Evolutionary conservation across 64 coral and sea anemone species (phyloP).

Genomic region (Acropora yongei): DNA sequence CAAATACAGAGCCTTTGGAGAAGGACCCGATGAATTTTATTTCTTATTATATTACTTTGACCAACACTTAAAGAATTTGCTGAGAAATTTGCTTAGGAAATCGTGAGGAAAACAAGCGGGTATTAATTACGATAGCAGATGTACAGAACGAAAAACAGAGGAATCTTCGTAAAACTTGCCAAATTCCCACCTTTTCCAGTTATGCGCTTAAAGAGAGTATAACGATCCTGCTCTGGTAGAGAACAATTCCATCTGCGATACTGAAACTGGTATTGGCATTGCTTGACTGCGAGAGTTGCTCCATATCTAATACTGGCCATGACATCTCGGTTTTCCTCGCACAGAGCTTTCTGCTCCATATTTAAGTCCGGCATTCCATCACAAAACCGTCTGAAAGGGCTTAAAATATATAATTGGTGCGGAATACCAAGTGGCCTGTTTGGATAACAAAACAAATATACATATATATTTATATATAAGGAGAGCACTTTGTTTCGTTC

Average conservation of each 20-base stretch:
- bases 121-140: constrained; percentile 15
- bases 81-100: too few relatives aligned
- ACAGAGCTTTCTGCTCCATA: constrained; percentile 1
- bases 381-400: background rate
- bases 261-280: constrained; percentile 65
- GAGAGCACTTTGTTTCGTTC: constrained; percentile 17
- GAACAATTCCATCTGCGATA: constrained; percentile 74
- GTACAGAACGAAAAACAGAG: background rate
- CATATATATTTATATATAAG: background rate
- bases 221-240: constrained; percentile 30
- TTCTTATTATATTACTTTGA: too few relatives aligned
- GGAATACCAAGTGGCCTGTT: constrained; percentile 60
- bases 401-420: constrained; percentile 45
- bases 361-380: constrained; percentile 21
- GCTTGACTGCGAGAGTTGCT: constrained; percentile 26
- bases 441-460: constrained; percentile 24
- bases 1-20: too few relatives aligned
- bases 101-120: constrained; percentile 25
- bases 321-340: background rate
- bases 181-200: constrained; percentile 43
- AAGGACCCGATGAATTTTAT: too few relatives aligned
- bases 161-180: background rate
- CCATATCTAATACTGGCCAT: constrained; percentile 46
- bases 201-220: constrained; percentile 2
- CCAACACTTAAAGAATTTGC: too few relatives aligned